A percentile compares a stretch with the other conserved stretches of the same genome.
phyloP scores from a whole-genome alignment of 2,888 invertebrate species.

The Patella pellucida region DNA sequence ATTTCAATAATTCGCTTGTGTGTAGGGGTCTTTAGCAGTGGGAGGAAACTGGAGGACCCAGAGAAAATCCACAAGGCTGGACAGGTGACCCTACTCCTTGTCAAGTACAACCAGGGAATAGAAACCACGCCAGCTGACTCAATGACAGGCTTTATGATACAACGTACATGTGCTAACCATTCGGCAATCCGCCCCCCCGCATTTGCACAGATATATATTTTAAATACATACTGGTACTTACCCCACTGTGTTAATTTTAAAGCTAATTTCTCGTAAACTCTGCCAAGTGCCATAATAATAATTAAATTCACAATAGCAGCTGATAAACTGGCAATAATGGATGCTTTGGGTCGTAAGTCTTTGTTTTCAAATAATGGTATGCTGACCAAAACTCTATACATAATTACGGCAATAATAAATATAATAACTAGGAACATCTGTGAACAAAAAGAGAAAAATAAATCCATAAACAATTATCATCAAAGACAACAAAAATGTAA shows the following conservation, averaged over 20 bases:
- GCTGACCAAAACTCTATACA: conserved; percentile 75
- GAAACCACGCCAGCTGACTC: no score
- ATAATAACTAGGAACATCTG: conserved; percentile 75
- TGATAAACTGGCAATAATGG: conserved; percentile 73
- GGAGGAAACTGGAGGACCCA: no score
- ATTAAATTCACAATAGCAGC: conserved; percentile 75
- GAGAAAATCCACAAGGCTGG: no score
- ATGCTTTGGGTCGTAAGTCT: conserved; percentile 70
- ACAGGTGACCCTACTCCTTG: no score
- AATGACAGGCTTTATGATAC: no score
- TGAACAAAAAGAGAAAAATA: conserved; percentile 30
- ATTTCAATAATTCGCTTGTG: no score
- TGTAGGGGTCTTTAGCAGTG: no score
- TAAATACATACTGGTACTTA: conserved; percentile 48
- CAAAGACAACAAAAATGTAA: background rate
- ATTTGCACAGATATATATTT: no score
- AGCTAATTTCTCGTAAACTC: conserved; percentile 75
- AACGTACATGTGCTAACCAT: no score
- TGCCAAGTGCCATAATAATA: conserved; percentile 75
- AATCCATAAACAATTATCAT: no score
- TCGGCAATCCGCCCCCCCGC: no score
- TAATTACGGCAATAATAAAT: conserved; percentile 75
- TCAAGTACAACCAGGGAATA: no score
- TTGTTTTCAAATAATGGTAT: conserved; percentile 74
- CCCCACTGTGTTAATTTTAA: conserved; percentile 75